Evolutionary conservation across 2,797 vertebrate genomes (phyloP), one percentile per base, ranked within the genome.

Genomic region (Smutsia temminckii): DNA sequence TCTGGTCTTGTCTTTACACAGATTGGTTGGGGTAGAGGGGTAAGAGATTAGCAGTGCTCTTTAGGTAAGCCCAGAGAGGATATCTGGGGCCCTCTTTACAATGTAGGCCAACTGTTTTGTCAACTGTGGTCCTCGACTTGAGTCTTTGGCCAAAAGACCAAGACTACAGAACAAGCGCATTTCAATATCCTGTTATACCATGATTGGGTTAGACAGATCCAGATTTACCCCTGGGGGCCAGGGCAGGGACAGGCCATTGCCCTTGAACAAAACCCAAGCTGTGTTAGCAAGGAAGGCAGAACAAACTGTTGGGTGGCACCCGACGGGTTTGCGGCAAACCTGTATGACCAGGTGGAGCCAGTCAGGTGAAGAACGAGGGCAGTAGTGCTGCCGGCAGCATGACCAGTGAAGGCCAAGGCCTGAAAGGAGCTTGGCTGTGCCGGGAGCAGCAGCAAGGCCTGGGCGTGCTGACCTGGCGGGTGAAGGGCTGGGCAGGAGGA

Each of bases 201-300:
- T 4, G 12, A 51, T 25, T 59, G 68, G 66, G 68, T 69, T 37
- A 63, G 66, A 72, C 80, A 78, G 77, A 89, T 51, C 91, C 92
- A 84, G 71, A 74, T 78, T 84, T n/a, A 66, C 71, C 84, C 69
- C 72, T 32, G 85, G 81, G 94, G 87, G 77, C 91, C 32, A 16
- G 84, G 75, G 79, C 84, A 87, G 84, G 80, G 84, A 69, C 74
- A 53, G 61, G 77, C 57, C 29, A 49, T 49, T 72, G 71, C 77
- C 61, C 93, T 94, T 23, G 93, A 94, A 94, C 92, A 95, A 94
- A 94, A 92, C 88, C 85, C 90, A 90, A 81, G 91, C 78, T 93
- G 93, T 93, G 37, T 91, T 81, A 93, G 92, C 42, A 66, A 91
- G 64, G 61, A 81, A 75, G 63, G 57, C 64, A 84, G 89, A 42